phyloP scores from a whole-genome alignment of 1,140 invertebrate genomes.

The Tetranychus cinnabarinus region DNA sequence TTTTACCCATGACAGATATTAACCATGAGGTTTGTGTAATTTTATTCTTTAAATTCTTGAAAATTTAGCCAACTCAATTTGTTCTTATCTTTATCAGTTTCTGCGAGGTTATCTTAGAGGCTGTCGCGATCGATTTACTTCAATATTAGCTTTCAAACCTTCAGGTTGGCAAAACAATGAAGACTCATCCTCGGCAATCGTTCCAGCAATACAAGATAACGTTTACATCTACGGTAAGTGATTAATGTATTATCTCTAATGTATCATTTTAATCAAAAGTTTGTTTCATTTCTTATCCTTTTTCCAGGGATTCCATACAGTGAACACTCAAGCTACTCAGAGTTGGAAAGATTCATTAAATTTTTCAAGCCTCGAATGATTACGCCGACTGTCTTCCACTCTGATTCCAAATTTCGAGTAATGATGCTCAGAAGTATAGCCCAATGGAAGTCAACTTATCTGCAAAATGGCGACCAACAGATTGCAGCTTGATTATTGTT shows the following conservation, averaged over 20 bases:
- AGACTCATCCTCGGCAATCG: slow-evolving; percentile 19
- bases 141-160: slow-evolving; percentile 36
- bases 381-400: slow-evolving; percentile 33
- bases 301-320: slow-evolving; percentile 40
- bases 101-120: slow-evolving; percentile 20
- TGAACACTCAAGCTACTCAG: slow-evolving; percentile 42
- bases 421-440: slow-evolving; percentile 14
- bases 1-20: slow-evolving; percentile 33
- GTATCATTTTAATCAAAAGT: not conserved
- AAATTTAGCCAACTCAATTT: too few species aligned
- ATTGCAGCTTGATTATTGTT: too few species aligned
- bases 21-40: slow-evolving; percentile 25
- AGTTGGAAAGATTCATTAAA: slow-evolving; percentile 36
- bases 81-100: slow-evolving; percentile 4
- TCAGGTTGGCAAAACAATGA: slow-evolving; percentile 34
- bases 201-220: slow-evolving; percentile 23
- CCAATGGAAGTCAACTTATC: not conserved
- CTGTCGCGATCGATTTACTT: slow-evolving; percentile 21
- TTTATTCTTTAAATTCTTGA: too few species aligned
- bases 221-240: slow-evolving; percentile 32
- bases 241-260: not conserved
- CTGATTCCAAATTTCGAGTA: slow-evolving; percentile 14
- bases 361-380: slow-evolving; percentile 33
- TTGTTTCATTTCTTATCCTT: not conserved
- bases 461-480: too few species aligned